Evolutionary conservation across 2,888 invertebrate genomes (phyloP), one percentile per base, ranked within the genome.

Genomic region (Electrophaes corylata): DNA sequence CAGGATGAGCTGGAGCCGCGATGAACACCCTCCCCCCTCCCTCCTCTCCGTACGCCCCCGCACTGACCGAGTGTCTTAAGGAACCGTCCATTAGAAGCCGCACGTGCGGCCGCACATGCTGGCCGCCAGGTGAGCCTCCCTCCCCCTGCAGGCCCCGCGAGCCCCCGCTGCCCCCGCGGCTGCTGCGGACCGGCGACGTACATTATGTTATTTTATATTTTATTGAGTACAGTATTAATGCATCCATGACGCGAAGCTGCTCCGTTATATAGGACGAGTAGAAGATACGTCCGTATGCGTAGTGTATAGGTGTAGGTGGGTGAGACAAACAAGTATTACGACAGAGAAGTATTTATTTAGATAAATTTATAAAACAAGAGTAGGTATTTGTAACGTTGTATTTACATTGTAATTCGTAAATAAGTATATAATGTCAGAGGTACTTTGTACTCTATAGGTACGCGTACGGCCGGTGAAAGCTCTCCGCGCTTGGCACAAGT

Each of bases 221-320:
- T 29, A 29, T 16, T 37, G 76, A 79, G 74, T 82, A 82, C 83
- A 82, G 83, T 83, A 82, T 81, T 83, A 60, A 57, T 41, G 14
- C n/a, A 61, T 60, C 65, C 66, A 58, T 70, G 64, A 65, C 68
- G 51, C 54, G 55, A 51, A 47, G 46, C 49, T 10, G 8, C 4
- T 5, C 6, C 4, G 23, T 23, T 23, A 23, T 6, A 6, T 23
- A 23, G 23, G 3, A 5, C 4, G 23, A 6, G 23, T 23, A 23
- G 6, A 23, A 6, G 5, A 23, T 5, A 23, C 23, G 23, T n/a
- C n/a, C n/a, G n/a, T n/a, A n/a, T n/a, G n/a, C n/a, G n/a, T n/a
- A n/a, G n/a, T n/a, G n/a, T n/a, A n/a, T n/a, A n/a, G 6, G 26
- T 29, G 6, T 66, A 62, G 47, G 47, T 52, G 16, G 46, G 57